Base-by-base conservation (phyloP, 1,140 invertebrate genomes). In the Cotesia vestalis region DNA sequence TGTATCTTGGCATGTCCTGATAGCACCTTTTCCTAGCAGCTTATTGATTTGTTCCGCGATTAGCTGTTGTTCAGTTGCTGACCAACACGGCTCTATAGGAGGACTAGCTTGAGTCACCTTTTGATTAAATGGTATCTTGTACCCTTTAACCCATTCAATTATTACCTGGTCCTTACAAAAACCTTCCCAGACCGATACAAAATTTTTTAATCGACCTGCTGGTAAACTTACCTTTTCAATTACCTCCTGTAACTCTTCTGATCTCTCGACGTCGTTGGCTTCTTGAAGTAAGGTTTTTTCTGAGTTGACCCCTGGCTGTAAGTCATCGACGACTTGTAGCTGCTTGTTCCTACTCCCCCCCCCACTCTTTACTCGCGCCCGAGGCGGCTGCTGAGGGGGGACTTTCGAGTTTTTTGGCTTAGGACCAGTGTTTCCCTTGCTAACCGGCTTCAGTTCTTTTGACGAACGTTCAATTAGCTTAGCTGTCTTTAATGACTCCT, bases 1-100 rank as follows among this genome's bases (percentile, higher is more conserved):
- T 80, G 78, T 52, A 78, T 52, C 12, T 36, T 68, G 74, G 77
- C 78, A 40, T 40, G 2, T 1, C 38, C 38, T 40, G 40, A 75
- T 51, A 38, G 57, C 74, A 11, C 71, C 71, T 27, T 75, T 75
- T 12, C 66, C 14, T 27, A 70, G 11, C 27, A 75, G 51, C 17
- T 75, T 14, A 34, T 53, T 51, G 9, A 75, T 66, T 46, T 75
- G 70, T n/a, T 66, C 46, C 17, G 61, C 36, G 5, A 72, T 66
- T 46, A 53, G 60, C 59, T 11, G 17, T 11, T 17, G 11, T 53
- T 75, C 70, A n/a, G 6, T 35, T 20, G 12, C 12, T 51, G 73
- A 74, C 68, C 74, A 69, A 60, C 11, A 35, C 4, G 69, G 71
- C n/a, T 69, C 66, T 36, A 14, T 11, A 35, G 70, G 62, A 55